Percentiles rank a stretch among this genome's conserved stretches.
Conservation (phyloP, 2,113 vertebrate genomes). For the Chaetorhynchus papuensis region DNA sequence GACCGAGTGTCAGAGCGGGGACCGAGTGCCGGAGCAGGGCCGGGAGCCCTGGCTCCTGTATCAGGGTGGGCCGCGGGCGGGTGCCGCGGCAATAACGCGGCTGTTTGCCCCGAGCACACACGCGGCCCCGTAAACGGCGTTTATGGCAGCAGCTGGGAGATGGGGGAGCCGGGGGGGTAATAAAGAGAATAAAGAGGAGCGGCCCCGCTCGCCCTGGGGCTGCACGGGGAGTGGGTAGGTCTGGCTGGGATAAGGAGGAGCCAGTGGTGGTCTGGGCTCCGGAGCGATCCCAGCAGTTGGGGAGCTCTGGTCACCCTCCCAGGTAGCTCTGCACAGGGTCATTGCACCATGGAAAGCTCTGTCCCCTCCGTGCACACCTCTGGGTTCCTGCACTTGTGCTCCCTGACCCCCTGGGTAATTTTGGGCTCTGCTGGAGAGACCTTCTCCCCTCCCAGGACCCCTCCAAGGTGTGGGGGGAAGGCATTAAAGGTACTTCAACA, state of each 20-base stretch:
- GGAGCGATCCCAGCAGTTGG: fast-evolving
- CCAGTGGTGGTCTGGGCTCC: not conserved
- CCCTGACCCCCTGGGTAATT: not conserved
- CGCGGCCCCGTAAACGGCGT: not conserved
- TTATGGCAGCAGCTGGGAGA: conserved; percentile 65
- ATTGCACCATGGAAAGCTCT: fast-evolving
- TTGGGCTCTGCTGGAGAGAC: not conserved
- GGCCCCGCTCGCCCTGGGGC: not conserved
- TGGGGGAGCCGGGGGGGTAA: not conserved
- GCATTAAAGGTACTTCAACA: not conserved
- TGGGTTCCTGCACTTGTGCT: not conserved
- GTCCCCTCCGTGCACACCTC: fast-evolving
- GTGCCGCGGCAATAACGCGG: not conserved
- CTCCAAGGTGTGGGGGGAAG: fast-evolving
- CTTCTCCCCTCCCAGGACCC: not conserved
- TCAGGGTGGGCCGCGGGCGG: not conserved
- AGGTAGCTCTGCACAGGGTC: not conserved
- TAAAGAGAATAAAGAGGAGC: conserved; percentile 51
- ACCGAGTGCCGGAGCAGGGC: not conserved
- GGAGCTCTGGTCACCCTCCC: not conserved
- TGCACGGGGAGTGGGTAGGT: not conserved
- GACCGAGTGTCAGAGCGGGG: not conserved
- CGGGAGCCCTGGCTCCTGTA: not conserved
- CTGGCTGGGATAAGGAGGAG: not conserved
- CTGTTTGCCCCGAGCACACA: conserved; percentile 28